Evolutionary conservation across 1,140 invertebrate species (phyloP), one percentile per base, ranked within the genome.

Genomic region (Brachionus rotundiformis): DNA sequence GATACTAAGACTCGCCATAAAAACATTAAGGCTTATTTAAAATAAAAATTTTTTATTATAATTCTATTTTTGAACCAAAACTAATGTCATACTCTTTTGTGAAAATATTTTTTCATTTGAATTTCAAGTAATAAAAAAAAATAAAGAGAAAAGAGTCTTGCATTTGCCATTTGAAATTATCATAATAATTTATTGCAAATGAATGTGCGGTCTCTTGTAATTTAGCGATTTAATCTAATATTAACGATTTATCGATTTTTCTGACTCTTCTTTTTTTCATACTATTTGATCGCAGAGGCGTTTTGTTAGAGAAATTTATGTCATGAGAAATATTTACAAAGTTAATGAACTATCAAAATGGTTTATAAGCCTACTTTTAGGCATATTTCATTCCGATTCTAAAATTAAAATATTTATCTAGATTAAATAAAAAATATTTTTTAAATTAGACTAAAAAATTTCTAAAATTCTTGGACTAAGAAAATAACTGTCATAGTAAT

Each of bases 201-300:
- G 47, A 8, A 54, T 54, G 16, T 54, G 19, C 47, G 47, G 47
- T 54, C 47, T 54, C 47, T 54, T 54, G 2, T 19, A 54, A 19
- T 54, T 23, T 54, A 19, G 0, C 5, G 0, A 54, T 54, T 54
- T 54, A 54, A 54, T 54, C 19, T 54, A 54, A 54, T 54, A 54
- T 25, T 54, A 54, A 54, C 16, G 19, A 25, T 54, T 23, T 54
- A 54, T 54, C 47, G 47, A 54, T 54, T 54, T 47, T 54, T 54
- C 13, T 54, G 47, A 19, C 47, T 54, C 47, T 23, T 54, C 47
- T 54, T 54, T 54, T 19, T 19, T 19, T 7, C 8, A 25, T 4
- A 54, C n/a, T 54, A 54, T 54, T 54, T 54, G 47, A 54, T 54
- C 47, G 23, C 47, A 54, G 47, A 54, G 47, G 47, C 47, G 47